Base-by-base conservation (phyloP, 2,113 vertebrate species). In the Burhinus oedicnemus region DNA sequence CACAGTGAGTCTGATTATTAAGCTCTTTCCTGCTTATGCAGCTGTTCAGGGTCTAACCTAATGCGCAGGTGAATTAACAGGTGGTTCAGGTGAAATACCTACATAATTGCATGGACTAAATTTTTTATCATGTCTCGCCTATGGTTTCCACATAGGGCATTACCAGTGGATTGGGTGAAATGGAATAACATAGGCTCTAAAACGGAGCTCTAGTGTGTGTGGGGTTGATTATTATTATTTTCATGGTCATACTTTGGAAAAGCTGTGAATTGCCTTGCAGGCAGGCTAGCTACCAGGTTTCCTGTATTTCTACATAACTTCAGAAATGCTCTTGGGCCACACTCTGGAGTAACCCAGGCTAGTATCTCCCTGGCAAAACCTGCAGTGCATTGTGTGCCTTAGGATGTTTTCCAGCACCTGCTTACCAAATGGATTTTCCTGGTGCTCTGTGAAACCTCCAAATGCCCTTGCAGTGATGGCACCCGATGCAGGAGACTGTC, bases 11-110 rank as follows among this genome's bases (percentile, higher is more conserved):
- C 51, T 64, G 18, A 62, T 70, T 94, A 47, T 70, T 66, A 68
- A 62, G 8, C 15, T 5, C 11, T 25, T 75, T 38, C 19, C 5
- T 82, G 34, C 7, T 68, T 74, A 44, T 52, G 38, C 25, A 87
- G 38, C 22, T 5, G 1, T 69, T 69, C 45, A 74, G 19, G 6
- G 14, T 52, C 32, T 29, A 61, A 9, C 3, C 25, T 15, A 44
- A n/a, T 0, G 12, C 1, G 1, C 4, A 51, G 29, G 10, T 44
- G 8, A 87, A 22, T 26, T 72, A 69, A n/a, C 6, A 57, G 11
- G 32, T 27, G 8, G 2, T 14, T 66, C 17, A 64, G 22, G 23
- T 54, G n/a, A 82, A 91, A 84, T 7, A 3, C 2, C 3, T n/a
- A 32, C 4, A 7, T 38, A 70, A 42, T 64, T 58, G 22, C 65